phyloP scores from a whole-genome alignment of 2,888 invertebrate genomes.

The Plagodis dolabraria region DNA sequence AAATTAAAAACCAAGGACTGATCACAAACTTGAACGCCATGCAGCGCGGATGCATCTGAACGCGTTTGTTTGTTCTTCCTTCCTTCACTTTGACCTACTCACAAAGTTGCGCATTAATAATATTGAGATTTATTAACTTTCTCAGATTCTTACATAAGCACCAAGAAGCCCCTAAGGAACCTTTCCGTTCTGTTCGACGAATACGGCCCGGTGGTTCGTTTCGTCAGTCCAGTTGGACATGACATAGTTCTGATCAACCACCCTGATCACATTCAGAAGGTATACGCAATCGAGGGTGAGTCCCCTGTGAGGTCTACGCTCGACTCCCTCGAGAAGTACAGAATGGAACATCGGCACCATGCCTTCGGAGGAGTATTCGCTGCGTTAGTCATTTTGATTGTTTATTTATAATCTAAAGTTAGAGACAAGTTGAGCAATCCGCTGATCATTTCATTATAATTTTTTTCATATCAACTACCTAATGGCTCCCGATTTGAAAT shows the following conservation, averaged over 20 bases:
- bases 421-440: too few relatives aligned
- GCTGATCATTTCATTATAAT: too few relatives aligned
- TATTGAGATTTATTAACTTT: not conserved
- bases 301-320: constrained; percentile 86
- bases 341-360: constrained; percentile 82
- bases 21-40: too few relatives aligned
- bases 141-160: constrained; percentile 59
- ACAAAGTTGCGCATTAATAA: too few relatives aligned
- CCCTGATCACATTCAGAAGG: constrained; percentile 87
- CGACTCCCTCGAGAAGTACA: constrained; percentile 87
- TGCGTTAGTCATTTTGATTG: constrained; percentile 69
- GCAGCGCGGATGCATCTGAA: too few relatives aligned
- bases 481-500: too few relatives aligned
- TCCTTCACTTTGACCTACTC: too few relatives aligned
- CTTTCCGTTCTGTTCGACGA: constrained; percentile 71
- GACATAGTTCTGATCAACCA: constrained; percentile 87
- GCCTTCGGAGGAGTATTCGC: constrained; percentile 84
- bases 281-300: constrained; percentile 86
- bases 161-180: constrained; percentile 59
- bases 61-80: too few relatives aligned
- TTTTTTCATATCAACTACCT: too few relatives aligned
- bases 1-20: too few relatives aligned
- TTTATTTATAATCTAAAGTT: too few relatives aligned
- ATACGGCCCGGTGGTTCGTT: constrained; percentile 88
- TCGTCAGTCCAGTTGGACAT: constrained; percentile 86